Conservation (phyloP, 2,888 invertebrate species). For the Seira ritae region DNA sequence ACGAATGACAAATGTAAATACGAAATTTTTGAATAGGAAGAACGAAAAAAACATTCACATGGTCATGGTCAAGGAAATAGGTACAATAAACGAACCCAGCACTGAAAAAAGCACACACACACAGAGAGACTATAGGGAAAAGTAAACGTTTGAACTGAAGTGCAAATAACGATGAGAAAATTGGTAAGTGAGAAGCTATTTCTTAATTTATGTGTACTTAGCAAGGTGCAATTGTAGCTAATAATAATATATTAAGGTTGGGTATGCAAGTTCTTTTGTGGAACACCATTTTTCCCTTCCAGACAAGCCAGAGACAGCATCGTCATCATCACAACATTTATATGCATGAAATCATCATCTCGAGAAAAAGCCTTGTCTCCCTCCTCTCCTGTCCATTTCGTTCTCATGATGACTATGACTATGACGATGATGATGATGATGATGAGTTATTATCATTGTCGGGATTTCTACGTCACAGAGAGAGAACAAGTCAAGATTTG, state of each 20-base stretch:
- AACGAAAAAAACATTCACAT: neutral
- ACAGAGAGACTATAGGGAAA: neutral
- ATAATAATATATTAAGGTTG: no score
- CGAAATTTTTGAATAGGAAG: neutral
- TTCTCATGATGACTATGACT: no score
- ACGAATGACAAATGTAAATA: neutral
- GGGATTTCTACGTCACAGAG: no score
- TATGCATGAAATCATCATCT: constrained; percentile 1
- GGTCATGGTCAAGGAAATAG: constrained; percentile 13
- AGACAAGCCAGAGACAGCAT: constrained; percentile 2
- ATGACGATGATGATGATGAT: no score
- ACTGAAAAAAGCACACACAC: neutral
- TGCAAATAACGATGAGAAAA: neutral
- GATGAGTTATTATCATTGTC: no score
- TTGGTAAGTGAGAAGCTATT: neutral
- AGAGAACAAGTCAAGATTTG: no score
- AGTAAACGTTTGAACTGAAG: constrained; percentile 1
- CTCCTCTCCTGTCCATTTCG: no score
- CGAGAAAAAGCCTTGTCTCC: neutral
- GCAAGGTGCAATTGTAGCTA: neutral
- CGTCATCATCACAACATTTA: neutral
- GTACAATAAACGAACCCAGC: neutral
- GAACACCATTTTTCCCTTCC: neutral
- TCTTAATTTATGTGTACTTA: neutral
- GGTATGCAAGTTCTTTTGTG: neutral